A percentile compares a stretch with the other conserved stretches of the same genome.
Conservation (phyloP, 2,113 vertebrate genomes). For the Grallaria varia region DNA sequence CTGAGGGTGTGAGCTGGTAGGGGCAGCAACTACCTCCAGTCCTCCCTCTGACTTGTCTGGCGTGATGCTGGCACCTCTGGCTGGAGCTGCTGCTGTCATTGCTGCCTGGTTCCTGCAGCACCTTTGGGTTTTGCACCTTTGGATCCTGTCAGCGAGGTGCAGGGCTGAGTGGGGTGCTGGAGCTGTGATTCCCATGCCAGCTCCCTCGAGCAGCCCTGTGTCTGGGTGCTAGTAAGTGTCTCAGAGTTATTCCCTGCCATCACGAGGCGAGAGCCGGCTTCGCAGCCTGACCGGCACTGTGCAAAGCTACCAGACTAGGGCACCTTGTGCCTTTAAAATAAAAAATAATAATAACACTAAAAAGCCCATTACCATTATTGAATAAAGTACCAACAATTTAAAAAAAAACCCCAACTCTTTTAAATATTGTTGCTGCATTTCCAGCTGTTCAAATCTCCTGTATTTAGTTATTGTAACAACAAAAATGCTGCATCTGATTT, state of each 20-base stretch:
- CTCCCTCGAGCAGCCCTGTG: background rate
- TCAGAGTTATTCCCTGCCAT: background rate
- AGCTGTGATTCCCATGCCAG: background rate
- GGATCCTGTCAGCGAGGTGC: background rate
- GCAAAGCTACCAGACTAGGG: background rate
- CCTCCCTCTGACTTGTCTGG: background rate
- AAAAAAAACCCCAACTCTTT: slow-evolving; percentile 47
- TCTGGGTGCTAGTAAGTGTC: background rate
- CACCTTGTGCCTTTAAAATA: slow-evolving; percentile 54
- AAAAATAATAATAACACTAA: background rate
- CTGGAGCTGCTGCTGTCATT: background rate
- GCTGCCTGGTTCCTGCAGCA: background rate
- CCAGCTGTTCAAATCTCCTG: slow-evolving; percentile 76
- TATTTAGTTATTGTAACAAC: slow-evolving; percentile 77
- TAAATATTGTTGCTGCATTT: slow-evolving; percentile 74
- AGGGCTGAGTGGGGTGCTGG: background rate
- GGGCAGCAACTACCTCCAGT: background rate
- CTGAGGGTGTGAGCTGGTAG: background rate
- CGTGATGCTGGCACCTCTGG: background rate
- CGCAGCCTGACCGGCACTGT: background rate
- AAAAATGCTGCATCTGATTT: slow-evolving; percentile 72
- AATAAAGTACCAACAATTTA: slow-evolving; percentile 68
- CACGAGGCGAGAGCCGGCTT: background rate
- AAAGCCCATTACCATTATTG: slow-evolving; percentile 67
- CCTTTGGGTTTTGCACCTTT: background rate